Base-by-base conservation (phyloP, 2,113 vertebrate species). In the Takifugu bimaculatus region DNA sequence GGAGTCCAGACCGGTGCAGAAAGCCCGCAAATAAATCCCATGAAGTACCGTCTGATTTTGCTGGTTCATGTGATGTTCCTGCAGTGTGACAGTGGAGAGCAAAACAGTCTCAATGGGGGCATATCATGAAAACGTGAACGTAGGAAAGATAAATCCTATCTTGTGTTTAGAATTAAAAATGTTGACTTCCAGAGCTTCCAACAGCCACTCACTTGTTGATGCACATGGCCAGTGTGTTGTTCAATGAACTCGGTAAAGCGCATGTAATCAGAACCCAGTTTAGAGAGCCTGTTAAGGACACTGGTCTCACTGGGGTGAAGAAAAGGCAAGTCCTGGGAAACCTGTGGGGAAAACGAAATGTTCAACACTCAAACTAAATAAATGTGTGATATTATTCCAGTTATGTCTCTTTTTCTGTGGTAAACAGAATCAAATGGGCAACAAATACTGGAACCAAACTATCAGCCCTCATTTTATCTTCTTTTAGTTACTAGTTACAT, bases 221-320 rank as follows among this genome's bases (percentile, higher is more conserved):
- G 95, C 0, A 96, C 94, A 64, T 97, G 95, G 1, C 94, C 94
- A 0, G 94, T 97, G 85, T 96, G 94, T 71, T 96, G 95, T 62
- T 98, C 96, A 81, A 95, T 93, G 78, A 99, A 99, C 28, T 99
- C 97, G 0, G 92, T 93, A 56, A 98, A 97, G 53, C 95, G 94
- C 13, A 96, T 92, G 66, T 98, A 99, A 74, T 98, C 94, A 1
- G 95, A 93, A 61, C 97, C 97, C 39, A 99, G 91, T 60, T 95
- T 94, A 74, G 94, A 97, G 28, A 97, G 90, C 2, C 97, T 89
- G 78, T 92, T 96, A 58, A 99, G 87, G 60, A 98, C 93, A 25
- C 92, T 93, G 59, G 91, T 94, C 88, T 99, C 97, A 81, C 96
- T 96, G 53, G 96, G 96, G 49, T 99, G 97, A 61, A 99, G 91